A percentile compares a stretch with the other conserved stretches of the same genome.
phyloP scores from a whole-genome alignment of 2,888 invertebrate genomes.

The Myathropa florea region DNA sequence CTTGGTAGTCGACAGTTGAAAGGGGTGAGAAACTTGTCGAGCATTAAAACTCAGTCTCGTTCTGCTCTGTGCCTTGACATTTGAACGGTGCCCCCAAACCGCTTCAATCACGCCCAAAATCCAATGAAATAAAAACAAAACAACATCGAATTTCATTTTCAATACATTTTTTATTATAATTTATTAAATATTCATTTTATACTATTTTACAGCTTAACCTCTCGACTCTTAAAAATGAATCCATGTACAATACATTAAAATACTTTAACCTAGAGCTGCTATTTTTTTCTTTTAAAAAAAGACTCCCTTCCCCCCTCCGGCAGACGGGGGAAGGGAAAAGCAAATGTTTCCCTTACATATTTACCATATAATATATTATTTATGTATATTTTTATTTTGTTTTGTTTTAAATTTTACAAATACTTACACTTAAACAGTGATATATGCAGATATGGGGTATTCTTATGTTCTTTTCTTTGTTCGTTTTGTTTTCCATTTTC shows the following conservation, averaged over 20 bases:
- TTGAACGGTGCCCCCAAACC: no score
- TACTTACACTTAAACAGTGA: constrained; percentile 37
- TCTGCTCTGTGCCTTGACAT: no score
- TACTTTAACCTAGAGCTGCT: constrained; percentile 24
- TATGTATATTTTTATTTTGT: background rate
- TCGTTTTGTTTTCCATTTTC: background rate
- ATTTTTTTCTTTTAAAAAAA: constrained; percentile 19
- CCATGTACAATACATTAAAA: constrained; percentile 31
- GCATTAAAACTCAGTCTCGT: no score
- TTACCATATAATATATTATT: constrained; percentile 34
- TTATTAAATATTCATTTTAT: constrained; percentile 58
- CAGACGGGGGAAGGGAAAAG: background rate
- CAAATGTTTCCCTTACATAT: constrained; percentile 26
- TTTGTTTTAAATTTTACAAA: constrained; percentile 27
- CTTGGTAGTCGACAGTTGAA: no score
- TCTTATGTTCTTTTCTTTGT: constrained; percentile 25
- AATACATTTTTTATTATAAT: constrained; percentile 49
- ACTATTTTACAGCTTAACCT: constrained; percentile 42
- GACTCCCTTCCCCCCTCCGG: background rate
- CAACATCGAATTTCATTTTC: background rate
- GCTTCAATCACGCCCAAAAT: no score
- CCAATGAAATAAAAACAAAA: background rate
- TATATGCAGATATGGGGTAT: constrained; percentile 60
- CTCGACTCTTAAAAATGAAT: constrained; percentile 53
- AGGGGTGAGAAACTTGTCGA: no score